These are phyloP conservation scores for Eupelmus urozonus DNA, from an alignment of 2,888 invertebrate species.

Conservation along the genomic window DNA sequence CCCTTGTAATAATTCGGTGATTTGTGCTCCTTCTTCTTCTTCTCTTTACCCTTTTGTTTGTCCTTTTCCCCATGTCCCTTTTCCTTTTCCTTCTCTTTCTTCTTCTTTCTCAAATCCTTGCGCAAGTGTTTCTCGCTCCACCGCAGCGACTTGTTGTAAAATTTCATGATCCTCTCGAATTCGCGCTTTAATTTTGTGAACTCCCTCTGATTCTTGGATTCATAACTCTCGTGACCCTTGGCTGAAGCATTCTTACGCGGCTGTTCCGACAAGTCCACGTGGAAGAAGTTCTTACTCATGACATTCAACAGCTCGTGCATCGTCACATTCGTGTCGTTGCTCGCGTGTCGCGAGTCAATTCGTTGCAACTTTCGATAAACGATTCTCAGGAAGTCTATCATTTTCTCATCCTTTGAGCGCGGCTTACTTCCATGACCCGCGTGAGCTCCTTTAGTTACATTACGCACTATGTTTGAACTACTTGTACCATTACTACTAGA, in stretches of 20 bases:
- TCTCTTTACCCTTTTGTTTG: conserved; percentile 65
- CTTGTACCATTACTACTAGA: conserved; percentile 25
- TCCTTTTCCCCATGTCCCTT: conserved; percentile 66
- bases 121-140: conserved; percentile 74
- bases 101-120: conserved; percentile 69
- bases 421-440: conserved; percentile 61
- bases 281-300: conserved; percentile 75
- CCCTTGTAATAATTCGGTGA: conserved; percentile 72
- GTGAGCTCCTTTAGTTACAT: conserved; percentile 43
- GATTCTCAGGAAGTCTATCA: conserved; percentile 74
- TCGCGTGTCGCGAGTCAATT: conserved; percentile 71
- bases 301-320: conserved; percentile 75
- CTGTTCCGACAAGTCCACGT: conserved; percentile 73
- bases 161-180: conserved; percentile 74
- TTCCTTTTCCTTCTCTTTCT: conserved; percentile 45
- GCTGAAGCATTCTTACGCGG: conserved; percentile 66
- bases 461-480: conserved; percentile 56
- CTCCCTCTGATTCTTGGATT: conserved; percentile 72
- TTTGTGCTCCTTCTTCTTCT: conserved; percentile 70
- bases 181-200: conserved; percentile 74
- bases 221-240: conserved; percentile 67
- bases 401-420: conserved; percentile 71
- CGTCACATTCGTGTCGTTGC: conserved; percentile 71
- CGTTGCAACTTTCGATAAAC: conserved; percentile 74
- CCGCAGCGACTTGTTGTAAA: conserved; percentile 74